A percentile compares a stretch with the other conserved stretches of the same genome.
phyloP scores from a whole-genome alignment of 2,888 invertebrate species.

The Branchipolynoe longqiensis region DNA sequence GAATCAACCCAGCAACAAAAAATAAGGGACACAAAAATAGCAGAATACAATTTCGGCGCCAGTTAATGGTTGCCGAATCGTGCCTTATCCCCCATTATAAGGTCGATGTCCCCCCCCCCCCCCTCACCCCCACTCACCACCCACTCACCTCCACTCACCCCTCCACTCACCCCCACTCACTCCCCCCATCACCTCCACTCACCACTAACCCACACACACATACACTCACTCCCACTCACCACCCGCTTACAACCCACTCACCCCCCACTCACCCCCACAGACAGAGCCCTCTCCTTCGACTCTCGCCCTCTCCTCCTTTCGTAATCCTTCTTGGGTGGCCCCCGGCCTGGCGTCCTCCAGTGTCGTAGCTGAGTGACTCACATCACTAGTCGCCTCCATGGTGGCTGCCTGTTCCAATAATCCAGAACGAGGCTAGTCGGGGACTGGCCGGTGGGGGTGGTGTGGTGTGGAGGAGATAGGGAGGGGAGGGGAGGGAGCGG shows the following conservation, averaged over 20 bases:
- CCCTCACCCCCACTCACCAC: background rate
- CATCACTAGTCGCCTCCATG: conserved; percentile 44
- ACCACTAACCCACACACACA: too few species aligned
- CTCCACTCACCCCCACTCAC: too few species aligned
- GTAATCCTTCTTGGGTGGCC: conserved; percentile 1
- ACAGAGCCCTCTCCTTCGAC: background rate
- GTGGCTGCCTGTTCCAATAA: conserved; percentile 48
- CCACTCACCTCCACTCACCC: too few species aligned
- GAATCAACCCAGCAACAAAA: too few species aligned
- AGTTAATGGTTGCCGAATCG: background rate
- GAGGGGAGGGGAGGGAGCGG: too few species aligned
- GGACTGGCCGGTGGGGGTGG: too few species aligned
- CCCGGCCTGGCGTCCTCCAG: background rate
- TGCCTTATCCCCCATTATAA: background rate
- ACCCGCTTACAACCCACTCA: too few species aligned
- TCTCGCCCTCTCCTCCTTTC: background rate
- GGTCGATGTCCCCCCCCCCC: background rate
- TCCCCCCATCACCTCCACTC: too few species aligned
- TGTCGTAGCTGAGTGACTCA: conserved; percentile 19
- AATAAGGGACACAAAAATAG: too few species aligned
- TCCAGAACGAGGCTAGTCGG: too few species aligned
- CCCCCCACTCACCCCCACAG: background rate
- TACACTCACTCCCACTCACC: too few species aligned
- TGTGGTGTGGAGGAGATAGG: too few species aligned
- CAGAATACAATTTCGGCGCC: conserved; percentile 13